Evolutionary conservation across 1,140 invertebrate genomes (phyloP).

Genomic region (Trichomalopsis sarcophagae): DNA sequence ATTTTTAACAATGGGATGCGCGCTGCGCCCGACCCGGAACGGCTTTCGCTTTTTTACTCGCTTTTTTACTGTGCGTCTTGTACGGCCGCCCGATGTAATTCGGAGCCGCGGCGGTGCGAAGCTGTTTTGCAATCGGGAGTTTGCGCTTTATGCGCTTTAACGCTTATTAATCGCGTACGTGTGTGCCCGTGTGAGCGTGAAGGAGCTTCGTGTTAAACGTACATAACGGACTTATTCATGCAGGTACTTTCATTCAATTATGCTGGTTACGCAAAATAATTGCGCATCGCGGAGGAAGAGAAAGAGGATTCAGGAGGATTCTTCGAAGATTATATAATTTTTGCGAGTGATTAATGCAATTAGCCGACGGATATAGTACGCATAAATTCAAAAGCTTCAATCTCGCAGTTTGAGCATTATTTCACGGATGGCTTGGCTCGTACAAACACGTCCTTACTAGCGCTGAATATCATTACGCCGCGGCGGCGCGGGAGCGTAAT

Average conservation of each 20-base stretch:
- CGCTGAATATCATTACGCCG: no score
- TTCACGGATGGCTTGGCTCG: no score
- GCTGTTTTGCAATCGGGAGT: background rate
- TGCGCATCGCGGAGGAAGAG: background rate
- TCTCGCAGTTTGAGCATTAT: background rate
- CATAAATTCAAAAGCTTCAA: background rate
- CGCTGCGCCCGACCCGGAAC: no score
- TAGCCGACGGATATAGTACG: no score
- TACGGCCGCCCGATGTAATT: no score
- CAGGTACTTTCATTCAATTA: slow-evolving; percentile 17
- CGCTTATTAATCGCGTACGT: slow-evolving; percentile 29
- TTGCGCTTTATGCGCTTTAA: slow-evolving; percentile 27
- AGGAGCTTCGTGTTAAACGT: slow-evolving; percentile 26
- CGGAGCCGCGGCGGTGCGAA: no score
- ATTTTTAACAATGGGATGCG: slow-evolving; percentile 39
- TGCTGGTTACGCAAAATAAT: slow-evolving; percentile 19
- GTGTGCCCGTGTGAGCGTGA: background rate
- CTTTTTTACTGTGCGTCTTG: background rate
- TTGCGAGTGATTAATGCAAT: background rate
- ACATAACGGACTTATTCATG: slow-evolving; percentile 18
- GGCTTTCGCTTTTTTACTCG: background rate
- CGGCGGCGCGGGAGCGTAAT: no score
- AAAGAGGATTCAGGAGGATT: background rate
- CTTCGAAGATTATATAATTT: background rate
- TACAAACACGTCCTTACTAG: no score